Base-by-base conservation (phyloP, 2,113 vertebrate species). In the Aramus guarauna region DNA sequence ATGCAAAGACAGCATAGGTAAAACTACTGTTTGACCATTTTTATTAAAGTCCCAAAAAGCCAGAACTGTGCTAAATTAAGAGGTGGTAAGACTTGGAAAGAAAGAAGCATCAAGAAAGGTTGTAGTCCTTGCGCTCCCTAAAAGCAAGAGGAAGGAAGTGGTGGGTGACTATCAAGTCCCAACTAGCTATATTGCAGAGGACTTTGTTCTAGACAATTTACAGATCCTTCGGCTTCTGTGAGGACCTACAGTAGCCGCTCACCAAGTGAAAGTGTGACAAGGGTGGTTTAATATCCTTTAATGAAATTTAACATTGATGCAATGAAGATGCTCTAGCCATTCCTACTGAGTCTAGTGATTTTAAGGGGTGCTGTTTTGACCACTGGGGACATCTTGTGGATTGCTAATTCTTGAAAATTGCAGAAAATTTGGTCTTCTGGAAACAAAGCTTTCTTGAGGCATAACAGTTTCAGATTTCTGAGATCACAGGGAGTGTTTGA, bases 11-110 rank as follows among this genome's bases (percentile, higher is more conserved):
- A 64, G 10, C 30, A 20, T 56, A 86, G 53, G 43, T 83, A 63
- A 95, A 97, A 94, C 92, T 59, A 79, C 52, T 52, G 67, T 55
- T 59, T 96, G 73, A 81, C 85, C 92, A 22, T 39, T 97, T 85
- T 72, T 58, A n/a, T 64, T 94, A 78, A 97, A 94, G 87, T 92
- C 66, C 62, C 73, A 75, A 53, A 58, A 91, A 53, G 29, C 48
- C 8, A 9, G 39, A 69, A 71, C 22, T n/a, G 3, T 53, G 64
- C 60, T 81, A 27, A 76, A 43, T 77, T 71, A 73, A 55, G 55
- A 64, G 37, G 8, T 59, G 14, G 4, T 34, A 48, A 87, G 62
- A 37, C 9, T 88, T 64, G 39, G 9, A 74, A 85, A 63, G 64
- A 93, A 77, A 53, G 24, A 62, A 90, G 12, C 45, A 39, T 36